Evolutionary conservation across 1,140 invertebrate genomes (phyloP).

Genomic region (Hycleus phaleratus): DNA sequence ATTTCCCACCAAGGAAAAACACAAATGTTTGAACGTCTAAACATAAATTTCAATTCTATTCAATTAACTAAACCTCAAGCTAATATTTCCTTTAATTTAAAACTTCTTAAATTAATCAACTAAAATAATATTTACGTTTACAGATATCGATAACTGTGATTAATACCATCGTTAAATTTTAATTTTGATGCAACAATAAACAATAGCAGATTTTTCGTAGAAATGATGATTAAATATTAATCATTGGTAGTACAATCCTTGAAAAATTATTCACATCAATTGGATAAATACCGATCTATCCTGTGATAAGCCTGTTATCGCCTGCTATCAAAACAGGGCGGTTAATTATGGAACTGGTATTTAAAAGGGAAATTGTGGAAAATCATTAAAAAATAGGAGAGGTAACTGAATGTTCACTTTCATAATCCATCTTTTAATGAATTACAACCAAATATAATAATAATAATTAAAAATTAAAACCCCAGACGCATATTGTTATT

Average conservation of each 20-base stretch:
- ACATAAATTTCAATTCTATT: too few species aligned
- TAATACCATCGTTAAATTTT: too few species aligned
- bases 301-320: not conserved
- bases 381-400: slow-evolving; percentile 4
- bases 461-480: not conserved
- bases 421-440: too few species aligned
- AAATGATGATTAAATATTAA: not conserved
- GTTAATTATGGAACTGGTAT: not conserved
- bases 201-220: not conserved
- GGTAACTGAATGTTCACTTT: not conserved
- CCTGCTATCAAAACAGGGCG: not conserved
- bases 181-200: not conserved
- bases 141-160: too few species aligned
- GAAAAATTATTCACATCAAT: not conserved
- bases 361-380: not conserved
- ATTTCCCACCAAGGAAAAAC: too few species aligned
- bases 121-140: too few species aligned
- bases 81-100: too few species aligned
- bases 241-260: not conserved
- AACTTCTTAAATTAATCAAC: too few species aligned
- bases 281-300: not conserved
- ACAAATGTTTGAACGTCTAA: too few species aligned
- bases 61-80: too few species aligned
- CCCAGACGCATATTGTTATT: not conserved
- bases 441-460: too few species aligned